Evolutionary conservation across 1,140 invertebrate species (phyloP).

Genomic region (Anthonomus grandis): DNA sequence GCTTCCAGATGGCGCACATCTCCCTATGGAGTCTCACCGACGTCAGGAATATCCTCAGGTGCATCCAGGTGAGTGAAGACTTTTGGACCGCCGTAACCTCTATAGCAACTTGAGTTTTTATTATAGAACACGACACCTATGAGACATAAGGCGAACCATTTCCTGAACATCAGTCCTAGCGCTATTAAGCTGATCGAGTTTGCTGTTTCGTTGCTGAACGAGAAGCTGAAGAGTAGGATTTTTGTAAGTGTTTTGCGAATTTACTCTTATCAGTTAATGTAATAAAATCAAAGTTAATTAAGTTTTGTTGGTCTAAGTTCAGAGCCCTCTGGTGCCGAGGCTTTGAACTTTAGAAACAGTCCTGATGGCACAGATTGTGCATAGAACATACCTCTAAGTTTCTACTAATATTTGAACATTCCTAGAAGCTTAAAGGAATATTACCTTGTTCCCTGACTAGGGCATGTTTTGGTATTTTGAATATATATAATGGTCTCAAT

Average conservation of each 20-base stretch:
- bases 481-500: too few species aligned
- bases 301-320: too few species aligned
- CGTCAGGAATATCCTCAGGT: conserved; percentile 71
- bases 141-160: conserved; percentile 80
- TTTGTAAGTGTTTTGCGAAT: conserved; percentile 56
- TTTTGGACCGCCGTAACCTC: background rate
- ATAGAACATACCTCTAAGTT: too few species aligned
- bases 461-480: too few species aligned
- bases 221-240: conserved; percentile 74
- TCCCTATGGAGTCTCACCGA: conserved; percentile 78
- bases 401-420: too few species aligned
- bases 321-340: too few species aligned
- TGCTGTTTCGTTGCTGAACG: conserved; percentile 70
- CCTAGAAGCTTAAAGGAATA: too few species aligned
- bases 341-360: too few species aligned
- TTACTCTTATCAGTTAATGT: background rate
- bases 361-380: too few species aligned
- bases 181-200: conserved; percentile 77
- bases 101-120: background rate
- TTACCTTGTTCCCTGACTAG: too few species aligned
- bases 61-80: conserved; percentile 61
- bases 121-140: conserved; percentile 86
- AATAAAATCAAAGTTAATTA: too few species aligned
- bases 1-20: conserved; percentile 76
- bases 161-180: conserved; percentile 75